A percentile compares a stretch with the other conserved stretches of the same genome.
phyloP scores from a whole-genome alignment of 2,888 invertebrate genomes.

The Frankliniella intonsa region DNA sequence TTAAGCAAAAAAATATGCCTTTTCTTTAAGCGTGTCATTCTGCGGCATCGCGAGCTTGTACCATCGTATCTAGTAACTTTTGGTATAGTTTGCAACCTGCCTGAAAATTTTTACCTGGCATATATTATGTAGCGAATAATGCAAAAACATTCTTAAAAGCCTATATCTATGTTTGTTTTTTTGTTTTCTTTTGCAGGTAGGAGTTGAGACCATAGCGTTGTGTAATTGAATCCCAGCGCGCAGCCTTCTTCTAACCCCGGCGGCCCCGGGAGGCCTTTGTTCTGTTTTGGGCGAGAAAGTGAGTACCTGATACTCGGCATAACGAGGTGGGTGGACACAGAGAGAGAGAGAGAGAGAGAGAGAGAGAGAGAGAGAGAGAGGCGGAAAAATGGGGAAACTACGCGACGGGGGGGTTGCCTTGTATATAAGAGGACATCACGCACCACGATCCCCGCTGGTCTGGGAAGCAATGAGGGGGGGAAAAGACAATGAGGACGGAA shows the following conservation, averaged over 20 bases:
- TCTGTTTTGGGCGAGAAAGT: constrained; percentile 15
- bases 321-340: neutral
- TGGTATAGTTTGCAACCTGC: no score
- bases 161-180: no score
- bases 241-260: neutral
- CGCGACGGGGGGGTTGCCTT: neutral
- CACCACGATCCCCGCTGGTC: neutral
- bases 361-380: neutral
- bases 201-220: neutral
- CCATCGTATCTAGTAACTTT: no score
- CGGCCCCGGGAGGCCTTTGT: neutral
- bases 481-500: neutral
- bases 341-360: neutral
- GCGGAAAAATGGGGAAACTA: neutral
- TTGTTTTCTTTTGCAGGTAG: no score
- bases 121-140: no score
- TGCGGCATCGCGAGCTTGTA: no score
- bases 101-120: no score
- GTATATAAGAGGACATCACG: no score
- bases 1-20: no score
- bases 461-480: neutral
- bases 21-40: no score
- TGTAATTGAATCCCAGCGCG: neutral
- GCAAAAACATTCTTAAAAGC: no score
- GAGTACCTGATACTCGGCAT: constrained; percentile 22